Evolutionary conservation across 2,797 vertebrate species (phyloP), one percentile per base, ranked within the genome.

Genomic region (Urophycis tenuis): DNA sequence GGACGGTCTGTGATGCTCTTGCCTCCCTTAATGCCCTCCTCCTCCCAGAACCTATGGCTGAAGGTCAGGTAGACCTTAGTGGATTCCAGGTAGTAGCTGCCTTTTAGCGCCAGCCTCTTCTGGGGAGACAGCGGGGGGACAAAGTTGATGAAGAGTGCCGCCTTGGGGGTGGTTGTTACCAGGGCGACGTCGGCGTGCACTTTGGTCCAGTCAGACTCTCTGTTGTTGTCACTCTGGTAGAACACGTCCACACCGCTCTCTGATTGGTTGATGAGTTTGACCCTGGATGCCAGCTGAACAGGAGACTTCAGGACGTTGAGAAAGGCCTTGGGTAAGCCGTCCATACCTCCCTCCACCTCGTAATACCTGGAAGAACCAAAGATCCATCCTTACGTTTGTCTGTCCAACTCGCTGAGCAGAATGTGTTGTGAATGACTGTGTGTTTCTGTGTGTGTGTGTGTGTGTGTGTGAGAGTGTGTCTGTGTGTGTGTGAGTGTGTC

Each of bases 31-130:
- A 95, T 96, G 81, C 91, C 88, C 1, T 95, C 93, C 0, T 88
- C 81, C 53, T 92, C 91, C 95, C 95, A 96, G 91, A 96, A 96
- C 17, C 90, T 91, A 60, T 85, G 73, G 2, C 78, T 90, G 88
- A 96, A 96, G 79, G 93, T 93, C 74, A 96, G 92, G 6, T 92
- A 82, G 53, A 92, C 93, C 81, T 96, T 96, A 73, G 94, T 95
- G 83, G 93, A 93, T 74, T 93, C 92, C 78, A 91, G 81, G 25
- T 96, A 96, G 81, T 96, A 95, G 0, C 81, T 86, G 3, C 92
- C 86, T 2, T 92, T 92, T 79, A 95, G 81, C 0, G 93, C 93
- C 80, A 94, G 92, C 91, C 89, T 89, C 83, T 93, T 93, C 32
- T 71, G 34, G 30, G 75, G 72, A 0, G 93, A 88, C 30, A 96